These are phyloP conservation scores for Antechinus stuartii DNA, from an alignment of 2,113 vertebrate species.

Conservation along the genomic window DNA sequence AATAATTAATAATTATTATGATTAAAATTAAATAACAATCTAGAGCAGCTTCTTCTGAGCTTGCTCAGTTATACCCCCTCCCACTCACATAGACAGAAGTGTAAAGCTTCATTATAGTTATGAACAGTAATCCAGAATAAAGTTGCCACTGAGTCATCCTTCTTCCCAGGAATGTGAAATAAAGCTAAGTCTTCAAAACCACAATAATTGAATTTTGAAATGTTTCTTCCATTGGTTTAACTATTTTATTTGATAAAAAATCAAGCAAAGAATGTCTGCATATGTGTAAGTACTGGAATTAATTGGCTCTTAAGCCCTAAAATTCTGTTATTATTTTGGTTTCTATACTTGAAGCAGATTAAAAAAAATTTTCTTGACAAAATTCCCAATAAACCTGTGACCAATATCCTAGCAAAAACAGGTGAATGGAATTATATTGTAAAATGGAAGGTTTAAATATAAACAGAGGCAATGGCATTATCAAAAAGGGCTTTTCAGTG, in stretches of 20 bases:
- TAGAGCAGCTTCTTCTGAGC: accelerated
- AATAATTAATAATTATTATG: too few relatives aligned
- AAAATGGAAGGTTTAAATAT: constrained; percentile 66
- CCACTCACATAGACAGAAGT: accelerated
- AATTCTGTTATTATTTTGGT: not conserved
- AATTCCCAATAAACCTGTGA: constrained; percentile 37
- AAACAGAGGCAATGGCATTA: constrained; percentile 59
- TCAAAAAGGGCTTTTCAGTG: not conserved
- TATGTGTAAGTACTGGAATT: not conserved
- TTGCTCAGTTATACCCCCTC: not conserved
- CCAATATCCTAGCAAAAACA: not conserved
- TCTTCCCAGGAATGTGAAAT: not conserved
- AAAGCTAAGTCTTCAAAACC: not conserved
- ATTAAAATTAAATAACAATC: too few relatives aligned
- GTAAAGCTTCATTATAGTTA: not conserved
- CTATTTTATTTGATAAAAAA: not conserved
- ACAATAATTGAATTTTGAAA: not conserved
- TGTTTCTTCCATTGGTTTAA: not conserved
- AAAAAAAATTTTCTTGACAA: constrained; percentile 35
- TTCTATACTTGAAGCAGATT: not conserved
- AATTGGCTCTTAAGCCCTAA: not conserved
- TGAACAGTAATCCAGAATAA: not conserved
- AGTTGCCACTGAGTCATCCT: not conserved
- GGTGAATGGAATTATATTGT: not conserved
- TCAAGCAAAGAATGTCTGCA: not conserved